Conservation (phyloP, 1,140 invertebrate genomes). For the Cydia fagiglandana region DNA sequence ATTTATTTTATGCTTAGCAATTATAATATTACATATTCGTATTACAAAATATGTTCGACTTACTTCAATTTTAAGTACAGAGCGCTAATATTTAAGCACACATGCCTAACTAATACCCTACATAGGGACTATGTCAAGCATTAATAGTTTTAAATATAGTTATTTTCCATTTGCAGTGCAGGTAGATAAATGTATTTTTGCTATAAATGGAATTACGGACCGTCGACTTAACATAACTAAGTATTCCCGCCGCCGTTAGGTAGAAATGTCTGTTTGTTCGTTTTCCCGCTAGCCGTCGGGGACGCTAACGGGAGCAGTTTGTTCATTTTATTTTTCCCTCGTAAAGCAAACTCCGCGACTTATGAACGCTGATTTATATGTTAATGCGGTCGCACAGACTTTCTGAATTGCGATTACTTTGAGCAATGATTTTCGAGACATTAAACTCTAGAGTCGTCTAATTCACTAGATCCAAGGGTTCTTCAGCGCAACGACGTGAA, state of each 20-base stretch:
- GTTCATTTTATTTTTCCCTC: constrained; percentile 60
- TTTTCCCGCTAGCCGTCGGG: constrained; percentile 59
- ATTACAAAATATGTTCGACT: no score
- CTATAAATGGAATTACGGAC: constrained; percentile 4
- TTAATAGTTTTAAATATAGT: not conserved
- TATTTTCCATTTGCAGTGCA: not conserved
- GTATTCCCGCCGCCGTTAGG: constrained; percentile 58
- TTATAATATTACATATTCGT: no score
- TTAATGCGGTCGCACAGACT: constrained; percentile 45
- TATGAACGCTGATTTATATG: constrained; percentile 64
- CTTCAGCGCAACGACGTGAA: constrained; percentile 43
- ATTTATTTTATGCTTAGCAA: no score
- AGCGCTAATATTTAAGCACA: no score
- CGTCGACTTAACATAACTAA: constrained; percentile 42
- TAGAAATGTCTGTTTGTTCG: constrained; percentile 60
- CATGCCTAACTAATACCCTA: no score
- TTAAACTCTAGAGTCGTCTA: constrained; percentile 34
- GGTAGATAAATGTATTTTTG: not conserved
- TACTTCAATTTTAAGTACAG: not conserved
- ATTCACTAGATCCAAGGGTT: constrained; percentile 41
- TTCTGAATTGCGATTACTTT: constrained; percentile 37
- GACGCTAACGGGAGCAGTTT: constrained; percentile 55
- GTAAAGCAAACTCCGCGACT: constrained; percentile 61
- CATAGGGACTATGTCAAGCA: not conserved
- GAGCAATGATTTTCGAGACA: constrained; percentile 29